Evolutionary conservation across 1,140 invertebrate species (phyloP).

Genomic region (Mizuhopecten yessoensis): DNA sequence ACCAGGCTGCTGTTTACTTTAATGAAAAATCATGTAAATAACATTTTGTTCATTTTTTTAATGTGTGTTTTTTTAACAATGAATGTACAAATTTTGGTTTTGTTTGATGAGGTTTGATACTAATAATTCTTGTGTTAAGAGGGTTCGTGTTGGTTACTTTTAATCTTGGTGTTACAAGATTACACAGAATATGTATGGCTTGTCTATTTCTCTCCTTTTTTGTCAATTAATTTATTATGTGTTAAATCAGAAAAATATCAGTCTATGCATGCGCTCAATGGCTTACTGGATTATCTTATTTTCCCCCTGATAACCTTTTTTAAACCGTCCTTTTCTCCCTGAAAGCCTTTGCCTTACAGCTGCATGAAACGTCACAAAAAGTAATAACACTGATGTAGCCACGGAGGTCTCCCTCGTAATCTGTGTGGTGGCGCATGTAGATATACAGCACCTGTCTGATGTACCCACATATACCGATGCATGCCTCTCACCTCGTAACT

Average conservation of each 20-base stretch:
- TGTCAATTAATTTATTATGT: too few relatives aligned
- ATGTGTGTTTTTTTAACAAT: neutral
- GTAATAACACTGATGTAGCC: neutral
- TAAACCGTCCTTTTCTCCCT: neutral
- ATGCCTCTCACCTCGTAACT: slow-evolving; percentile 14
- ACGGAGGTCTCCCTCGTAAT: too few relatives aligned
- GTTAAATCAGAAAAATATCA: too few relatives aligned
- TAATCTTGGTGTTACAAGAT: too few relatives aligned
- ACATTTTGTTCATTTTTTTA: neutral
- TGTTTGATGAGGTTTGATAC: neutral
- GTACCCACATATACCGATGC: neutral
- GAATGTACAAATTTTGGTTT: neutral
- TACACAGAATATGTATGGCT: too few relatives aligned
- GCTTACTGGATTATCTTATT: neutral
- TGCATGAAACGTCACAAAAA: neutral
- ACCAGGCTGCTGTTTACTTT: neutral
- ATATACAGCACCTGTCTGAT: neutral
- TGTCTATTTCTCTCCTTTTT: too few relatives aligned
- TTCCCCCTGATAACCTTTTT: neutral
- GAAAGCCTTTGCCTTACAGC: neutral
- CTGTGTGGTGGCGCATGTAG: neutral
- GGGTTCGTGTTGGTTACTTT: neutral
- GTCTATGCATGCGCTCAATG: neutral
- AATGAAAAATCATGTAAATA: neutral
- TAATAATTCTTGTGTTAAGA: neutral